A percentile compares a stretch with the other conserved stretches of the same genome.
These are phyloP conservation scores for Acipenser oxyrinchus DNA, from an alignment of 2,797 vertebrate species.

Conservation along the genomic window DNA sequence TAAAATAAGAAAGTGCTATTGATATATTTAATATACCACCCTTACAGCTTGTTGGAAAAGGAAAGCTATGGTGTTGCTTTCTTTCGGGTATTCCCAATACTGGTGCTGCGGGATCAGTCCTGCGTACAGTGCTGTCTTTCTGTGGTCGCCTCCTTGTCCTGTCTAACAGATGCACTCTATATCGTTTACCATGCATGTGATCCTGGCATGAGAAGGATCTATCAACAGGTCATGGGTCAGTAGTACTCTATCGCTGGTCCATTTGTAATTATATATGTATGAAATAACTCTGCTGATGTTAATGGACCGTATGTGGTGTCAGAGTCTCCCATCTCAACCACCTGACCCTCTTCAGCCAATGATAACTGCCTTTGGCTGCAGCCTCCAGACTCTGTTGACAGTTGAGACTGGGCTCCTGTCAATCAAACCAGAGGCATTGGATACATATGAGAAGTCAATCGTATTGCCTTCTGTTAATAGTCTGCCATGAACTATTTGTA, in stretches of 20 bases:
- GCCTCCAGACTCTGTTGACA: constrained; percentile 44
- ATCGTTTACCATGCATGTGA: constrained; percentile 37
- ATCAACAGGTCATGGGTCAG: constrained; percentile 23
- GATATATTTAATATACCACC: too few species aligned
- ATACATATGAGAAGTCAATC: too few species aligned
- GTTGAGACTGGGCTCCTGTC: constrained; percentile 37
- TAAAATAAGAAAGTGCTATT: too few species aligned
- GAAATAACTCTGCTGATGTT: constrained; percentile 37
- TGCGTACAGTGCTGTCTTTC: too few species aligned
- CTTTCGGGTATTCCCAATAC: too few species aligned
- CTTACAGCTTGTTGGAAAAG: too few species aligned
- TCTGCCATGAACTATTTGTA: too few species aligned
- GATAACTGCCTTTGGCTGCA: constrained; percentile 8
- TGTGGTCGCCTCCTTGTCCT: too few species aligned
- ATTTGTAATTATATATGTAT: constrained; percentile 57
- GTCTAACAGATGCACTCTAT: constrained; percentile 32
- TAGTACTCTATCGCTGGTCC: constrained; percentile 43
- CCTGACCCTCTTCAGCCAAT: constrained; percentile 31
- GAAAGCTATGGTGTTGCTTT: too few species aligned
- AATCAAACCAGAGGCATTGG: neutral
- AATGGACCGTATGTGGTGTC: constrained; percentile 38
- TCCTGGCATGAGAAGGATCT: constrained; percentile 6
- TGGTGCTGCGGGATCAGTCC: too few species aligned
- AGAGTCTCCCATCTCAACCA: constrained; percentile 27
- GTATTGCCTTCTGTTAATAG: too few species aligned